phyloP scores from a whole-genome alignment of 1,140 invertebrate genomes.

The Saccostrea glomerata region DNA sequence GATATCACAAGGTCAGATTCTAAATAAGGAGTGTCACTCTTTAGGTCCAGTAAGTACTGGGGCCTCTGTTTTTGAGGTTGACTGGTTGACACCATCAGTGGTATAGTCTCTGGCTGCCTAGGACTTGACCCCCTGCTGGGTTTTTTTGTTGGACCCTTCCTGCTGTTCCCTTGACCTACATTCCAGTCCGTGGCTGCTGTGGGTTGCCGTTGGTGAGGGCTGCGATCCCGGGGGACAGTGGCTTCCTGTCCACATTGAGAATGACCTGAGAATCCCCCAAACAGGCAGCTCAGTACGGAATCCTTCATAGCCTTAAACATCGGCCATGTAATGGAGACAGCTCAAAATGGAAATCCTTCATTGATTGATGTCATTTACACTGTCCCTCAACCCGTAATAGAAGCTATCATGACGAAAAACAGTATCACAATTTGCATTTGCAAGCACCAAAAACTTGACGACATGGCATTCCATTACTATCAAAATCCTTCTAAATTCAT shows the following conservation, averaged over 20 bases:
- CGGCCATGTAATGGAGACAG: too few species aligned
- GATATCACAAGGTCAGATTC: background rate
- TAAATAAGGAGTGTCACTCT: constrained; percentile 24
- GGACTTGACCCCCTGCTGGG: background rate
- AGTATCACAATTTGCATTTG: background rate
- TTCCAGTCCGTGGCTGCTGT: constrained; percentile 20
- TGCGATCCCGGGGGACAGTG: constrained; percentile 10
- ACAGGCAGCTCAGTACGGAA: constrained; percentile 37
- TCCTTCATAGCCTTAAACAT: constrained; percentile 41
- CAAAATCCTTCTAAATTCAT: background rate
- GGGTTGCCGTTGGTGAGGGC: constrained; percentile 26
- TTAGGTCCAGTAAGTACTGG: background rate
- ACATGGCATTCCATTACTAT: background rate
- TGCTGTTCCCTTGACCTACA: background rate
- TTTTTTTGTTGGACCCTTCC: constrained; percentile 2
- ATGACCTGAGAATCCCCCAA: constrained; percentile 21
- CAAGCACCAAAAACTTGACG: background rate
- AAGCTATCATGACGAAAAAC: background rate
- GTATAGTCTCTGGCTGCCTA: background rate
- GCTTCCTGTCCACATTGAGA: constrained; percentile 15
- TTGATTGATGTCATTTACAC: background rate
- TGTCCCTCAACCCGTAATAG: background rate
- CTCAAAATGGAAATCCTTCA: background rate
- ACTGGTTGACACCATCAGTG: background rate
- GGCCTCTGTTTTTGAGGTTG: background rate